Percentiles rank a stretch among this genome's conserved stretches.
Conservation (phyloP, 1,140 invertebrate species). For the Zophobas atratus region DNA sequence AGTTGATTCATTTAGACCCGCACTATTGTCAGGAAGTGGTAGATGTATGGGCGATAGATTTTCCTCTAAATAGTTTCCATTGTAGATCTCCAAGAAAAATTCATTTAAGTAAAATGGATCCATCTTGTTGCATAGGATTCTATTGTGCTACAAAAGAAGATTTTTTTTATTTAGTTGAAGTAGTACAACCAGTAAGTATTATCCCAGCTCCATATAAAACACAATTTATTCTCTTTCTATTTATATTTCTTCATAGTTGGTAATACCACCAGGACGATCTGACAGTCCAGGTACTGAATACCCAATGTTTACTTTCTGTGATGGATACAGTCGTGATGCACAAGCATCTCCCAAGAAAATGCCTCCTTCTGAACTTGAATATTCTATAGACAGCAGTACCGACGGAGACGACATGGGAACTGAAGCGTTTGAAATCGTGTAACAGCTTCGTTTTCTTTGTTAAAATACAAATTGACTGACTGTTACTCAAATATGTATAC, state of each 20-base stretch:
- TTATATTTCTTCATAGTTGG: slow-evolving; percentile 69
- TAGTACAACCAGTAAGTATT: slow-evolving; percentile 74
- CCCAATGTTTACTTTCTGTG: slow-evolving; percentile 85
- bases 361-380: slow-evolving; percentile 71
- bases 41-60: slow-evolving; percentile 82
- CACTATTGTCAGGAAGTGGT: slow-evolving; percentile 94
- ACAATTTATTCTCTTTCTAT: slow-evolving; percentile 16
- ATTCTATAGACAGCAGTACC: slow-evolving; percentile 68
- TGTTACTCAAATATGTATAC: slow-evolving; percentile 23
- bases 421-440: slow-evolving; percentile 81
- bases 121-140: slow-evolving; percentile 94
- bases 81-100: slow-evolving; percentile 91
- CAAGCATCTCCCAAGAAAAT: slow-evolving; percentile 66
- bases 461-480: background rate
- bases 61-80: slow-evolving; percentile 85
- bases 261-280: slow-evolving; percentile 72
- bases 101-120: slow-evolving; percentile 91
- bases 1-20: slow-evolving; percentile 92
- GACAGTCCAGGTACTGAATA: slow-evolving; percentile 75
- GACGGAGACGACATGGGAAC: slow-evolving; percentile 70
- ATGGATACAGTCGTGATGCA: slow-evolving; percentile 77
- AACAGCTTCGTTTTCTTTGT: slow-evolving; percentile 44
- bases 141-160: slow-evolving; percentile 84
- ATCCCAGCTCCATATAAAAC: no score
- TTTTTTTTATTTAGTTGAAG: slow-evolving; percentile 83